Conservation (phyloP, 2,113 vertebrate species). For the Actenoides hombroni region DNA sequence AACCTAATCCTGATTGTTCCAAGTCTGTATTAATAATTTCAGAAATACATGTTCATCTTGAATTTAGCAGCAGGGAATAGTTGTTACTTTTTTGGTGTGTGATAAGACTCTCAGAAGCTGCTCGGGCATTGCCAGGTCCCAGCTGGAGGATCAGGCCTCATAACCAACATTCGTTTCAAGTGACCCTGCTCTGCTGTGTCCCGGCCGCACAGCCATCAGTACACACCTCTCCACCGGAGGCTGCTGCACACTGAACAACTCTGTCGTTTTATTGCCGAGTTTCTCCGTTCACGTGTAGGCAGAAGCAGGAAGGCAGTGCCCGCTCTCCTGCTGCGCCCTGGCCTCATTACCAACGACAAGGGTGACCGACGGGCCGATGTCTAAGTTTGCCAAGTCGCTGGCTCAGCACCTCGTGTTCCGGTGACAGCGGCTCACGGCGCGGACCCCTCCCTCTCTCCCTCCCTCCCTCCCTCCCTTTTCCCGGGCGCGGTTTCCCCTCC, state of each 20-base stretch:
- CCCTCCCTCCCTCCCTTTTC: no score
- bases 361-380: accelerated
- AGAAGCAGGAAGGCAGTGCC: accelerated
- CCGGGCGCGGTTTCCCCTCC: no score
- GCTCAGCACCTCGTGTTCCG: accelerated
- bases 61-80: background rate
- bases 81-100: accelerated
- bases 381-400: accelerated
- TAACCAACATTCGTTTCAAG: accelerated
- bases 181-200: accelerated
- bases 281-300: accelerated
- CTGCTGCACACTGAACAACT: accelerated
- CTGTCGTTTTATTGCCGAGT: accelerated
- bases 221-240: accelerated
- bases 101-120: background rate
- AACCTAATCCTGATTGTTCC: background rate
- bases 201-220: accelerated
- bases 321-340: background rate
- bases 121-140: background rate
- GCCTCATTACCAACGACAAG: accelerated
- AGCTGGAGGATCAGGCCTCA: accelerated
- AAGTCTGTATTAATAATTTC: accelerated
- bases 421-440: background rate
- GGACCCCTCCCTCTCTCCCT: no score
- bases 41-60: background rate